phyloP scores from a whole-genome alignment of 1,140 invertebrate genomes.

The Eriocheir sinensis region DNA sequence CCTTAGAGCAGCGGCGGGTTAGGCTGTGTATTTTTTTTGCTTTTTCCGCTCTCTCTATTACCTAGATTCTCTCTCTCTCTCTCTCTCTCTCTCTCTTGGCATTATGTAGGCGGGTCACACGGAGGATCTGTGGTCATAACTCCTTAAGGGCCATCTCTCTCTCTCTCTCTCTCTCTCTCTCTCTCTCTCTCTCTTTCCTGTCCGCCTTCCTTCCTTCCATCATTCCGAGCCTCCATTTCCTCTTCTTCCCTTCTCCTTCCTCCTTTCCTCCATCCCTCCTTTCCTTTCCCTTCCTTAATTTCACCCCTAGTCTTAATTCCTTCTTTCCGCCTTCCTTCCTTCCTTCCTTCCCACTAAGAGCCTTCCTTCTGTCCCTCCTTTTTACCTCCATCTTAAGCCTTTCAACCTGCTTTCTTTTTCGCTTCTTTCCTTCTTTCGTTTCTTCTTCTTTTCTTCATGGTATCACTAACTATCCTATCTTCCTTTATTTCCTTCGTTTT shows the following conservation, averaged over 20 bases:
- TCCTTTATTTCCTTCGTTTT: no score
- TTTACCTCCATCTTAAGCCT: not conserved
- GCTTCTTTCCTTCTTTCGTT: not conserved
- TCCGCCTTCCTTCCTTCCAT: no score
- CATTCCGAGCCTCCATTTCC: not conserved
- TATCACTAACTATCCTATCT: no score
- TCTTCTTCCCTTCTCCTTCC: not conserved
- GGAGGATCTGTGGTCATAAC: not conserved
- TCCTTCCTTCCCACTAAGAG: no score
- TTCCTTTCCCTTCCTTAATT: not conserved
- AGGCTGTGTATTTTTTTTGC: not conserved
- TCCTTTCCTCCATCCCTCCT: not conserved
- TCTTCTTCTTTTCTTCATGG: no score
- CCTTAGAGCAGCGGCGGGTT: not conserved
- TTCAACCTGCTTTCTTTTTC: not conserved
- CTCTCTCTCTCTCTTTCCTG: not conserved
- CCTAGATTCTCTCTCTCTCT: not conserved
- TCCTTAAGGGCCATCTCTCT: not conserved
- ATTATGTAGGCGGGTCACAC: not conserved
- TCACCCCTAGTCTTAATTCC: not conserved
- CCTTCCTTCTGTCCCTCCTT: not conserved
- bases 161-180: not conserved
- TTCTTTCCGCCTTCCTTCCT: not conserved
- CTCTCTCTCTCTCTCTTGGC: not conserved
- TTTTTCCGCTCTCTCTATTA: not conserved